Conservation (phyloP, 30 jellyfish, hydroid and myxozoan genomes). For the Cassiopea andromeda region DNA sequence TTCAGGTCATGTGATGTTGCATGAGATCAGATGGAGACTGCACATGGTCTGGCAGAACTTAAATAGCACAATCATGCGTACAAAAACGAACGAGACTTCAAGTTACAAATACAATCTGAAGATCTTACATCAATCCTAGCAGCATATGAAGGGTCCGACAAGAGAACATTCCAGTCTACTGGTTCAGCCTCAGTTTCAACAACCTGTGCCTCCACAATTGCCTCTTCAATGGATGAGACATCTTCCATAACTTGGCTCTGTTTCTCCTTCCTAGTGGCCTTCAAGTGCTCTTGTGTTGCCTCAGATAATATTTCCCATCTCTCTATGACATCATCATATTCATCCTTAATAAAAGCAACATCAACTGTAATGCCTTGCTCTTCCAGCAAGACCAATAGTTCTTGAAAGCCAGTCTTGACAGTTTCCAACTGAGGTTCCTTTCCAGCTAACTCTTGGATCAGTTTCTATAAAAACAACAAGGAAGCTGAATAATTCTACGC, state of each 20-base stretch:
- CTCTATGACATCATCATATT: slow-evolving; percentile 54
- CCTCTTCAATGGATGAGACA: slow-evolving; percentile 79
- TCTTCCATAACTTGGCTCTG: slow-evolving; percentile 40
- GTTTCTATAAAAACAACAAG: slow-evolving; percentile 10
- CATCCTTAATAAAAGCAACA: slow-evolving; percentile 79
- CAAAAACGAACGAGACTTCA: background rate
- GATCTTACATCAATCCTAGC: slow-evolving; percentile 53
- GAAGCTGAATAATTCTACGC: background rate
- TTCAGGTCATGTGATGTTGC: too few relatives aligned
- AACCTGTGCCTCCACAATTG: slow-evolving; percentile 56
- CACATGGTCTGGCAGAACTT: too few relatives aligned
- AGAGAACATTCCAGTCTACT: slow-evolving; percentile 60
- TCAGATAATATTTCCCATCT: slow-evolving; percentile 79
- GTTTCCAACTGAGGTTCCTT: slow-evolving; percentile 62
- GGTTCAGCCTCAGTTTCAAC: slow-evolving; percentile 75
- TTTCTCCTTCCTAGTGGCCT: slow-evolving; percentile 36
- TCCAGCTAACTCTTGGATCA: slow-evolving; percentile 52
- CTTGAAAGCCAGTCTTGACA: slow-evolving; percentile 57
- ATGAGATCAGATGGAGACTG: too few relatives aligned
- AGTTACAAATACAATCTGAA: background rate
- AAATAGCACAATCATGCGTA: too few relatives aligned
- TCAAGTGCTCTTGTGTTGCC: slow-evolving; percentile 67
- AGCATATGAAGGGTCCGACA: slow-evolving; percentile 57
- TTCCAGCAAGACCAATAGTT: slow-evolving; percentile 45
- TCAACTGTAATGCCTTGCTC: slow-evolving; percentile 73